Conservation (phyloP, 2,888 invertebrate species). For the Alloplasta piceator region DNA sequence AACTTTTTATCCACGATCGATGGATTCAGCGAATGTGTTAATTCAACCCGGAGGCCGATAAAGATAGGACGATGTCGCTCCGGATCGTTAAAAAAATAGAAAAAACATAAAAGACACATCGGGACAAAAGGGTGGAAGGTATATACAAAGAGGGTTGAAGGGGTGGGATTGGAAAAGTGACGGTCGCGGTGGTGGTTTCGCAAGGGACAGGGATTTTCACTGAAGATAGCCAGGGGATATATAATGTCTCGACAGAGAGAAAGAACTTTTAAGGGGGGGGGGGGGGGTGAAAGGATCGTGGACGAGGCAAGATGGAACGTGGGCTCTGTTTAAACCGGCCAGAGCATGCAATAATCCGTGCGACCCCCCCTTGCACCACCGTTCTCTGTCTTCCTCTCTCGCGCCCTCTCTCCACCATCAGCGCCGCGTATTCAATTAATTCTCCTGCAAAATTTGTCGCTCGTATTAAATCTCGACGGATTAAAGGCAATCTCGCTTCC, state of each 20-base stretch:
- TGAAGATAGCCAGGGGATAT: constrained; percentile 75
- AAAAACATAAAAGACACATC: constrained; percentile 26
- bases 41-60: background rate
- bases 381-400: constrained; percentile 12
- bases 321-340: constrained; percentile 78
- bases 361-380: constrained; percentile 75
- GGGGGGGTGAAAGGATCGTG: constrained; percentile 17
- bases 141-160: constrained; percentile 54
- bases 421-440: constrained; percentile 81
- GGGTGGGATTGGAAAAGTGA: constrained; percentile 46
- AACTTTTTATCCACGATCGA: background rate
- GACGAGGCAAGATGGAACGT: constrained; percentile 65
- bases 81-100: background rate
- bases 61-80: background rate
- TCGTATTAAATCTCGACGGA: constrained; percentile 82
- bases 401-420: constrained; percentile 60
- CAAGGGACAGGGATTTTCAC: constrained; percentile 61
- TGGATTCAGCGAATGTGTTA: constrained; percentile 2
- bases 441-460: constrained; percentile 82
- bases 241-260: constrained; percentile 74
- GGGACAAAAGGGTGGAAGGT: constrained; percentile 55
- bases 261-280: constrained; percentile 32
- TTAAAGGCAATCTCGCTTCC: constrained; percentile 81
- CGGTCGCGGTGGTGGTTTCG: constrained; percentile 6
- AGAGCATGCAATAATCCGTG: constrained; percentile 81